Evolutionary conservation across 2,888 invertebrate genomes (phyloP).

Genomic region (Trimorus sp.): DNA sequence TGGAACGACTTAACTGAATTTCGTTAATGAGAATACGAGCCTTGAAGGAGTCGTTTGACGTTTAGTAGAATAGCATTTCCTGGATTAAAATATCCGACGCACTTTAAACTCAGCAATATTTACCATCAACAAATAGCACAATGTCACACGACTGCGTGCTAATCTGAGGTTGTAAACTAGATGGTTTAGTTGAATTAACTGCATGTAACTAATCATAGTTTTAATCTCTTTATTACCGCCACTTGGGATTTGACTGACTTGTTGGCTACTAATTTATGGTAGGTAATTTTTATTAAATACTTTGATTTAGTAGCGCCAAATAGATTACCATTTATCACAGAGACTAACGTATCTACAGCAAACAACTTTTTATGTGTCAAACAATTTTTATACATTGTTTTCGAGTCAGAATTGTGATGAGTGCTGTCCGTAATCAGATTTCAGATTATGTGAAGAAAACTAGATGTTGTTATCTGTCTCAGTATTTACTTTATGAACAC

Average conservation of each 20-base stretch:
- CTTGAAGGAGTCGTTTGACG: slow-evolving; percentile 14
- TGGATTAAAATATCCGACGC: slow-evolving; percentile 19
- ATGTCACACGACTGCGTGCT: neutral
- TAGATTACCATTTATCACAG: too few species aligned
- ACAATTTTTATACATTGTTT: too few species aligned
- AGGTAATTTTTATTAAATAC: slow-evolving; percentile 63
- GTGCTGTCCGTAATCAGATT: too few species aligned
- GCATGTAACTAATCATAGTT: slow-evolving; percentile 66
- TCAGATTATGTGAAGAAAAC: too few species aligned
- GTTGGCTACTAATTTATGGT: slow-evolving; percentile 65
- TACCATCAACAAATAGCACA: slow-evolving; percentile 23
- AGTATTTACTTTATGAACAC: too few species aligned
- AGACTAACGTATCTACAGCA: too few species aligned
- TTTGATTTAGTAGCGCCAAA: neutral
- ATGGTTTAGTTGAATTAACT: slow-evolving; percentile 39
- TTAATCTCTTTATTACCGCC: slow-evolving; percentile 71
- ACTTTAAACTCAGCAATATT: slow-evolving; percentile 20
- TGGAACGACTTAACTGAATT: neutral
- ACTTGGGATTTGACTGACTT: slow-evolving; percentile 66
- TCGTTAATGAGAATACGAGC: slow-evolving; percentile 10
- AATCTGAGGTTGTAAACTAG: slow-evolving; percentile 31
- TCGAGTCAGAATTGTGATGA: too few species aligned
- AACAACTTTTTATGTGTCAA: too few species aligned
- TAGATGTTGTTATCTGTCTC: too few species aligned
- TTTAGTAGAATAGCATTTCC: slow-evolving; percentile 20